Evolutionary conservation across 2,113 vertebrate species (phyloP), one percentile per base, ranked within the genome.

Genomic region (Epinephelus lanceolatus): DNA sequence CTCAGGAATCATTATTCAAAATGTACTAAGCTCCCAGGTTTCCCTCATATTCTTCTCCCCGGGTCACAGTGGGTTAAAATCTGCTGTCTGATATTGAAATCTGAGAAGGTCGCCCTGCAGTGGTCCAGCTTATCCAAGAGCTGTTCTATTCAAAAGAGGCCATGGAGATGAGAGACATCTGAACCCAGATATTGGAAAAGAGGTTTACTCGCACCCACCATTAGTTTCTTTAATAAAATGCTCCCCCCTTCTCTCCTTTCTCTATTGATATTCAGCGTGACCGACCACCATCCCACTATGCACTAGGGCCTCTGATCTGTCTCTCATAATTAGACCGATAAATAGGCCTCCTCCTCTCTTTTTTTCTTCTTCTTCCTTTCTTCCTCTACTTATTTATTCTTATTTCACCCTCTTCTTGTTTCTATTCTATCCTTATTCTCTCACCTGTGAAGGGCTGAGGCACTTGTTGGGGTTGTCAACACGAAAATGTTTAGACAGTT

Each of bases 211-310:
- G 62, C 91, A 83, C 59, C 86, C 69, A 86, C 86, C 87, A 93
- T 94, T 94, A 93, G 92, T 94, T 90, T 83, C 79, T 83, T 90
- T 93, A 91, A 95, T 93, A 94, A 94, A 94, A 94, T n/a, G 76
- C 86, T 78, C 88, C 89, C 59, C 51, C 72, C 33, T 81, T 51
- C 63, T 71, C 80, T 25, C 21, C 45, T 71, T 37, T 66, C 76
- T 87, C 90, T 86, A 92, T 95, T 95, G 93, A 94, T 94, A 94
- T 93, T 93, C 92, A 89, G 89, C 40, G 40, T 57, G 53, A 83
- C 57, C 68, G 75, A 81, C 84, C 76, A 47, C 78, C 67, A 85
- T 88, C 86, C 73, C 76, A 87, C 88, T 81, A 81, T 84, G 83
- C 69, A 82, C 79, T 84, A 70, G 78, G 91, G 86, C 86, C 82